These are phyloP conservation scores for Capra hircus DNA, from an alignment of 2,113 vertebrate species.

Conservation along the genomic window DNA sequence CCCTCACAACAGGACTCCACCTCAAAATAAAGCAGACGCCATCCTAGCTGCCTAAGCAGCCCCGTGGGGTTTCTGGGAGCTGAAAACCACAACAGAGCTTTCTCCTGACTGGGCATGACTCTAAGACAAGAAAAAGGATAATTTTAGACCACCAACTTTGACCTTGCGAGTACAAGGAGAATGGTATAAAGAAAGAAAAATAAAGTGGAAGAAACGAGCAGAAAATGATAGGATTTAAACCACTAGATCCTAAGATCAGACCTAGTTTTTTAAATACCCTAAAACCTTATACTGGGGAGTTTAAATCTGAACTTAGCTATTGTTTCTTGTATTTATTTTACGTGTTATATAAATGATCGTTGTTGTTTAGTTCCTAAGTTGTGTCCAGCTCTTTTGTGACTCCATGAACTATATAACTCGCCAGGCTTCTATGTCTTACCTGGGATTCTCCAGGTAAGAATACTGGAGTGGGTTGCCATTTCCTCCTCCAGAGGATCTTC, in stretches of 20 bases:
- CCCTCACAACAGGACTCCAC: neutral
- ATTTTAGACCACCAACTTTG: conserved; percentile 49
- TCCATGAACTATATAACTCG: neutral
- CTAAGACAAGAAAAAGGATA: conserved; percentile 8
- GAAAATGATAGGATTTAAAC: neutral
- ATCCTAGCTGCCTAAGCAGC: neutral
- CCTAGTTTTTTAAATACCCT: neutral
- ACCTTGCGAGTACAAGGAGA: conserved; percentile 13
- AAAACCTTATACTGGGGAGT: neutral
- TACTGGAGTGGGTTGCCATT: neutral
- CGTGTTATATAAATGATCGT: neutral
- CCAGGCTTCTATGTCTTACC: neutral
- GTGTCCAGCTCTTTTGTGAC: neutral
- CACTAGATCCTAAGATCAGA: neutral
- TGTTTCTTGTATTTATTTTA: neutral
- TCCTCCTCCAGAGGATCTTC: neutral
- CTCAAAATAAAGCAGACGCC: conserved; percentile 23
- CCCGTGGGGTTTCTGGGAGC: conserved; percentile 30
- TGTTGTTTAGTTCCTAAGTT: neutral
- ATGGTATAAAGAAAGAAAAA: conserved; percentile 29
- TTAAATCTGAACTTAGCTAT: neutral
- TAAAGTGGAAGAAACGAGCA: neutral
- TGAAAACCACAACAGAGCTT: conserved; percentile 11
- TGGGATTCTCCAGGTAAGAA: neutral
- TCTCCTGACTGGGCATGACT: neutral